Conservation (phyloP, 2,888 invertebrate species). For the Phaedon cochleariae region DNA sequence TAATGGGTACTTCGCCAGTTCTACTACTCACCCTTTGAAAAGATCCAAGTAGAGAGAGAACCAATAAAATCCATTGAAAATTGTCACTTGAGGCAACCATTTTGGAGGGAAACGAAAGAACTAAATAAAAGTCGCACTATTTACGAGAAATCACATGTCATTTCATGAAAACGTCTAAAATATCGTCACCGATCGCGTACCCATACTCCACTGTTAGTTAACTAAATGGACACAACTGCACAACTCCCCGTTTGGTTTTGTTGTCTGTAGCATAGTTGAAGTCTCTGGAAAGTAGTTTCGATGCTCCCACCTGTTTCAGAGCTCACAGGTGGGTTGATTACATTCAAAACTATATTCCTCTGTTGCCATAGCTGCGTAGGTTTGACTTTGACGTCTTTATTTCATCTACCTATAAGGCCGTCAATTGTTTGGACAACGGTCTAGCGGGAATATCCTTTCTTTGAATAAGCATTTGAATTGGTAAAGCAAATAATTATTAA, state of each 20-base stretch:
- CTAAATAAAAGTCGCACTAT: constrained; percentile 20
- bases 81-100: constrained; percentile 30
- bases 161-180: constrained; percentile 24
- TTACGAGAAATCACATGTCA: constrained; percentile 38
- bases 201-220: constrained; percentile 20
- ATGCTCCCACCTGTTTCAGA: constrained; percentile 18
- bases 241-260: constrained; percentile 31
- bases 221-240: constrained; percentile 37
- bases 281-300: constrained; percentile 43
- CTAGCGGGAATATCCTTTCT: constrained; percentile 9
- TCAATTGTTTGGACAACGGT: constrained; percentile 1
- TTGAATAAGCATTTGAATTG: constrained; percentile 17
- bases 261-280: constrained; percentile 37
- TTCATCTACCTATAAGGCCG: not conserved
- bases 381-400: constrained; percentile 1
- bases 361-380: not conserved
- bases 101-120: constrained; percentile 12
- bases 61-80: constrained; percentile 30
- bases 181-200: constrained; percentile 20
- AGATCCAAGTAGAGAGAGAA: constrained; percentile 28
- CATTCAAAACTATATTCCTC: constrained; percentile 9
- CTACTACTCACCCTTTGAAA: constrained; percentile 30
- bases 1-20: not conserved
- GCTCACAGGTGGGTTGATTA: constrained; percentile 13
- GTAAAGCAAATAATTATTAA: constrained; percentile 8